Percentiles rank a stretch among this genome's conserved stretches.
Conservation (phyloP, 2,113 vertebrate genomes). For the Bos taurus region ARS-UCD2.0 NC_037347.1:53897501-53898000, state of each 20-base stretch:
- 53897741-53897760: background rate
- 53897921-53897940: background rate
- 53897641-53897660: constrained; percentile 61
- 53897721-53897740: constrained; percentile 54
- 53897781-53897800: background rate
- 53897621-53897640: constrained; percentile 59
- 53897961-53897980: background rate
- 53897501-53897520: constrained; percentile 49
- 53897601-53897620: constrained; percentile 41
- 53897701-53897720: constrained; percentile 55
- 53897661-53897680: constrained; percentile 34
- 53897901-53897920: background rate
- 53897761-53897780: constrained; percentile 31
- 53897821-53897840: constrained; percentile 16
- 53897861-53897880: background rate
- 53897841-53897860: background rate
- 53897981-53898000: background rate
- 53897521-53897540: constrained; percentile 64
- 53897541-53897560: constrained; percentile 67
- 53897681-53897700: constrained; percentile 33
- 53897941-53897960: background rate
- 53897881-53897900: background rate
- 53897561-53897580: constrained; percentile 55
- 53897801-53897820: constrained; percentile 11
- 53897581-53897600: constrained; percentile 55